Evolutionary conservation across 2,888 invertebrate genomes (phyloP).

Genomic region (Pyralis farinalis): DNA sequence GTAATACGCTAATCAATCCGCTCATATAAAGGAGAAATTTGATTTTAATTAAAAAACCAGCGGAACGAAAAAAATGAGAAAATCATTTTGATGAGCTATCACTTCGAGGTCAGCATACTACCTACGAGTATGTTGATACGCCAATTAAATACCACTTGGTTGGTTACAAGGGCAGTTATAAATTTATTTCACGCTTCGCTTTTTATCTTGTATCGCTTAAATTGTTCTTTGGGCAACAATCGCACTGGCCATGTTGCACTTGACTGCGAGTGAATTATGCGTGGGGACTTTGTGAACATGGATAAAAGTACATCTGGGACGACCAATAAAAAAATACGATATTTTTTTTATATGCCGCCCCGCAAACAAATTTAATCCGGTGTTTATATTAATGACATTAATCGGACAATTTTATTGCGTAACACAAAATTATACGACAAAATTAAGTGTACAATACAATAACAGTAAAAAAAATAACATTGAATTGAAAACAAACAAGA

Average conservation of each 20-base stretch:
- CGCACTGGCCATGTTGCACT: slow-evolving; percentile 48
- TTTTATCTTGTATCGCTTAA: slow-evolving; percentile 66
- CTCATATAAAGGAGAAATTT: no score
- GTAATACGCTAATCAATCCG: no score
- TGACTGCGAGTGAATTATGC: slow-evolving; percentile 47
- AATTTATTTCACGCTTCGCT: slow-evolving; percentile 62
- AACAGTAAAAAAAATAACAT: background rate
- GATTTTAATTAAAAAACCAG: background rate
- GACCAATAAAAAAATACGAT: background rate
- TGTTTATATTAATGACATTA: background rate
- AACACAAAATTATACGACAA: background rate
- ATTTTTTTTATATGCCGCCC: no score
- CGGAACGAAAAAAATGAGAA: slow-evolving; percentile 4
- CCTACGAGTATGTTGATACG: slow-evolving; percentile 52
- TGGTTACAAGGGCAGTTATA: slow-evolving; percentile 34
- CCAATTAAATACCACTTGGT: slow-evolving; percentile 66
- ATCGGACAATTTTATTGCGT: no score
- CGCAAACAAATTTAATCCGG: no score
- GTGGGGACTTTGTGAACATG: slow-evolving; percentile 21
- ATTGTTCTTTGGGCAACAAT: slow-evolving; percentile 68
- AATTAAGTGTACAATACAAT: background rate
- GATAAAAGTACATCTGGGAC: background rate
- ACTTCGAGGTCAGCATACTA: slow-evolving; percentile 23
- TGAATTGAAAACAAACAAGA: background rate
- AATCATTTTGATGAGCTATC: slow-evolving; percentile 25